A percentile compares a stretch with the other conserved stretches of the same genome.
phyloP scores from a whole-genome alignment of 2,113 vertebrate genomes.

The Halichoerus grypus region DNA sequence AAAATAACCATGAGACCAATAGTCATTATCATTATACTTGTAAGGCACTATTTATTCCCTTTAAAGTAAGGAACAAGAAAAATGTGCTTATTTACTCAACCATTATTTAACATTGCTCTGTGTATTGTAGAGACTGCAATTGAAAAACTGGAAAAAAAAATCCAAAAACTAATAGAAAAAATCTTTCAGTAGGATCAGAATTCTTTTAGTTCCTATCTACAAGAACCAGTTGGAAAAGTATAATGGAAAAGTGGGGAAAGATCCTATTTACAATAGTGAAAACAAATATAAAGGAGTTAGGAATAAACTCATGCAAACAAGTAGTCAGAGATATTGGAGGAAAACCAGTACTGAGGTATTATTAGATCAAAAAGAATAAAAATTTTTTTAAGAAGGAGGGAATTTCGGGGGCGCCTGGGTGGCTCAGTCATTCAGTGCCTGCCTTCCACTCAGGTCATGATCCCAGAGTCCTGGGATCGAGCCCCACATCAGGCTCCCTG shows the following conservation, averaged over 20 bases:
- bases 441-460: too few relatives aligned
- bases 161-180: background rate
- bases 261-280: background rate
- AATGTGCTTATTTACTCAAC: background rate
- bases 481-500: too few relatives aligned
- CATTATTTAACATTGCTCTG: background rate
- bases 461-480: too few relatives aligned
- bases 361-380: background rate
- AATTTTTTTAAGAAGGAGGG: background rate
- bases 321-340: background rate
- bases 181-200: background rate
- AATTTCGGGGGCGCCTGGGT: background rate
- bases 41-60: background rate
- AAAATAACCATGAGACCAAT: background rate
- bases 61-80: background rate
- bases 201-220: background rate
- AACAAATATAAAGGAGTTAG: constrained; percentile 16
- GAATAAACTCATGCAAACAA: background rate
- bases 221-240: background rate
- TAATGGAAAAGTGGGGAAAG: background rate
- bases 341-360: background rate
- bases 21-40: background rate
- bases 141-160: background rate
- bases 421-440: too few relatives aligned
- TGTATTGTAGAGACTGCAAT: background rate